Conservation (phyloP, 2,113 vertebrate species). For the rat (Rattus norvegicus) region DNA sequence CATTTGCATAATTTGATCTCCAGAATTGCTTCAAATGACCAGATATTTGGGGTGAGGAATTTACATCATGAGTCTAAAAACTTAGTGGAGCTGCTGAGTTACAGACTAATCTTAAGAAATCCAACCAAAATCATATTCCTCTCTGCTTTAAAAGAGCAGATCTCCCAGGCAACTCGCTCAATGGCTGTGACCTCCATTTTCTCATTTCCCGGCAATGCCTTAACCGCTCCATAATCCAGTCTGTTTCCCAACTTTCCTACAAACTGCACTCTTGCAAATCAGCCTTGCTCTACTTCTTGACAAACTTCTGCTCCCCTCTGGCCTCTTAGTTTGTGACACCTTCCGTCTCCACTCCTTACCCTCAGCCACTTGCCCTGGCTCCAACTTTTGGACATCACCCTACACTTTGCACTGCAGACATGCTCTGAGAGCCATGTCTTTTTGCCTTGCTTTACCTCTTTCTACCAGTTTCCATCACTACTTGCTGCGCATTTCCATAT, state of each 20-base stretch:
- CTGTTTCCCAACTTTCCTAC: background rate
- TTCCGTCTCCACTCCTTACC: background rate
- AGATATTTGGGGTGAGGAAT: constrained; percentile 67
- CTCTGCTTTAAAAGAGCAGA: constrained; percentile 16
- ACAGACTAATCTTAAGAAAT: constrained; percentile 48
- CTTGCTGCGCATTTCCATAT: background rate
- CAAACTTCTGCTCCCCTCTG: background rate
- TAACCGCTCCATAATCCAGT: constrained; percentile 19
- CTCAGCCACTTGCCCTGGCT: background rate
- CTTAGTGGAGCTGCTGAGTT: constrained; percentile 31
- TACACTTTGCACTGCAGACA: background rate
- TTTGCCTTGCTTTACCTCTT: background rate
- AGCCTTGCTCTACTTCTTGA: constrained; percentile 29
- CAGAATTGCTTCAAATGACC: constrained; percentile 55
- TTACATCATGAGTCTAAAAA: constrained; percentile 55
- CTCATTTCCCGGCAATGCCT: background rate
- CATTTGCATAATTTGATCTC: constrained; percentile 65
- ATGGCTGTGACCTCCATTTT: constrained; percentile 1
- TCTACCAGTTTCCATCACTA: background rate
- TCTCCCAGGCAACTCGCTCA: background rate
- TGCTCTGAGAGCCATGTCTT: background rate
- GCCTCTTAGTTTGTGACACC: background rate
- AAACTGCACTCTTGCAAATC: constrained; percentile 39
- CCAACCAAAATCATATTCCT: background rate
- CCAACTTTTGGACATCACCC: background rate